Evolutionary conservation across 2,113 vertebrate genomes (phyloP), one percentile per base, ranked within the genome.

Genomic region (Amphiprion ocellaris): DNA sequence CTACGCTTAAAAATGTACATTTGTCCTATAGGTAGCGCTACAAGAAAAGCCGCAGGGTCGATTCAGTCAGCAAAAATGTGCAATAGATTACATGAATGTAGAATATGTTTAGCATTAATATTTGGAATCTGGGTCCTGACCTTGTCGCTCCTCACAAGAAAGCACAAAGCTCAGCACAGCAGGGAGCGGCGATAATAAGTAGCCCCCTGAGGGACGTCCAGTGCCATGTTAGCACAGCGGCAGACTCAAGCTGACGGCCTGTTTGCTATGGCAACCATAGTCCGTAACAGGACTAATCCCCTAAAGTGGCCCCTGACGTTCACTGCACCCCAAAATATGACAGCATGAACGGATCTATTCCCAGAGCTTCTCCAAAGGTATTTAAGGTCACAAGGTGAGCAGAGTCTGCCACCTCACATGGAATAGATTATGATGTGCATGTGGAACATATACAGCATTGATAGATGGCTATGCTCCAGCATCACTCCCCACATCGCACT

Each of bases 381-480:
- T 44, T 15, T 44, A 44, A 44, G 41, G 41, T 44, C 41, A 44
- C 41, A 15, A 44, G 12, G 64, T 76, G 33, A 46, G 0, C 26
- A 55, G 37, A 23, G 11, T 58, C 23, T 33, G 44, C 30, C 30
- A 28, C 5, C 24, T 44, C 60, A 75, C 47, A 10, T 53, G 46
- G 61, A 26, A 44, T 6, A 55, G 37, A 64, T 86, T 67, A 59
- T 47, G 4, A 49, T 19, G 58, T 46, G 64, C 74, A 28, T 21
- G 37, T 59, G 28, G 54, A 67, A 33, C 61, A 71, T 76, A 41
- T 26, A 21, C 66, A 0, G 11, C 14, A 0, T n/a, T 56, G 30
- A 65, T 54, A 69, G 16, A 7, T 12, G n/a, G 46, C n/a, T 55
- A 21, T 16, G 8, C 11, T 72, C 30, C 19, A 47, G 52, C 0